Percentiles rank a stretch among this genome's conserved stretches.
phyloP scores from a whole-genome alignment of 2,113 vertebrate genomes.

The Boleophthalmus pectinirostris region DNA sequence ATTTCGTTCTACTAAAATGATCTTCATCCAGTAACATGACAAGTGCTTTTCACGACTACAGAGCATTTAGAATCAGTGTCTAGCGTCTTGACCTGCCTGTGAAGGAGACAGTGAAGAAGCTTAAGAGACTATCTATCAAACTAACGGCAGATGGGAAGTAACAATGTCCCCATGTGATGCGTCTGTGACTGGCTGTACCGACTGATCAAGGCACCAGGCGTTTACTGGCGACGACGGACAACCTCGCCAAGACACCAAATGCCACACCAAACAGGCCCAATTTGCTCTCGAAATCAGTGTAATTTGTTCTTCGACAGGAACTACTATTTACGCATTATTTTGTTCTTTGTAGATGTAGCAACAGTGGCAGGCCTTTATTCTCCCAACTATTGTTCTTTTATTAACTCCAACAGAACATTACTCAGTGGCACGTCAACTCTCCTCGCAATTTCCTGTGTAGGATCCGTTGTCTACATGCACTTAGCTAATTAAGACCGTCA shows the following conservation, averaged over 20 bases:
- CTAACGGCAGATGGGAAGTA: constrained; percentile 66
- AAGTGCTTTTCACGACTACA: too few species aligned
- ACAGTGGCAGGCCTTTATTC: constrained; percentile 49
- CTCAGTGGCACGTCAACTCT: constrained; percentile 56
- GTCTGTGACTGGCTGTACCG: constrained; percentile 56
- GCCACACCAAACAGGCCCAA: constrained; percentile 56
- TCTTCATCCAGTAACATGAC: too few species aligned
- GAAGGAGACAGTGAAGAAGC: background rate
- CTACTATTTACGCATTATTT: constrained; percentile 49
- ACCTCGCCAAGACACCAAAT: constrained; percentile 64
- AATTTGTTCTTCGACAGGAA: constrained; percentile 62
- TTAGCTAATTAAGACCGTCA: constrained; percentile 73
- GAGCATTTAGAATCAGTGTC: too few species aligned
- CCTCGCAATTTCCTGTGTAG: constrained; percentile 56
- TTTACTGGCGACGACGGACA: constrained; percentile 47
- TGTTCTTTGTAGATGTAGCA: constrained; percentile 36
- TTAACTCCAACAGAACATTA: constrained; percentile 57
- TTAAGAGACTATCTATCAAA: constrained; percentile 73
- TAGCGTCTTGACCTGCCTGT: background rate
- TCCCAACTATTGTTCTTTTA: constrained; percentile 54
- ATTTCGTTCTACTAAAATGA: too few species aligned
- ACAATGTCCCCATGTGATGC: constrained; percentile 41
- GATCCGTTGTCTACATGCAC: constrained; percentile 63
- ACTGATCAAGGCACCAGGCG: constrained; percentile 56
- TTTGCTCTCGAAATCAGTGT: constrained; percentile 59